Evolutionary conservation across 1,140 invertebrate species (phyloP).

Genomic region (Neotoxoptera formosana): DNA sequence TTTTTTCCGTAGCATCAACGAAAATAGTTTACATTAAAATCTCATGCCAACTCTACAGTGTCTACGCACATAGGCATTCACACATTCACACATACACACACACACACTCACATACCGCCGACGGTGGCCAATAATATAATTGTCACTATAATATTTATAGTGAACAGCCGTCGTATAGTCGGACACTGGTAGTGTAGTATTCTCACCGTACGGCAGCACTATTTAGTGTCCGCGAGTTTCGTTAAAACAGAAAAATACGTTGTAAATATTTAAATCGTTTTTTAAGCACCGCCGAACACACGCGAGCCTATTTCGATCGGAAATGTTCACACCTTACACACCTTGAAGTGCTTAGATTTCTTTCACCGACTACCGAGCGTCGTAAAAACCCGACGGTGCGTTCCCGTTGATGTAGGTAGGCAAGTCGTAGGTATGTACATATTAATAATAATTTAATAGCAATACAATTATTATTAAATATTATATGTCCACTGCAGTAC

Average conservation of each 20-base stretch:
- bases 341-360: background rate
- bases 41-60: conserved; percentile 31
- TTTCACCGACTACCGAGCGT: too few relatives aligned
- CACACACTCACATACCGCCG: background rate
- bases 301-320: too few relatives aligned
- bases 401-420: too few relatives aligned
- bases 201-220: background rate
- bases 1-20: background rate
- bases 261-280: background rate
- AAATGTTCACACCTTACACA: background rate
- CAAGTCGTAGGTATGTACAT: too few relatives aligned
- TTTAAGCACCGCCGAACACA: background rate
- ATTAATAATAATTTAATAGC: too few relatives aligned
- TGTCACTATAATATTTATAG: background rate
- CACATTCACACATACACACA: background rate
- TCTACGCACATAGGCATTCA: background rate
- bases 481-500: too few relatives aligned
- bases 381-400: too few relatives aligned
- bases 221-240: background rate
- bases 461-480: too few relatives aligned
- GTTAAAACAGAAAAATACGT: background rate
- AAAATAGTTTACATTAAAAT: conserved; percentile 39
- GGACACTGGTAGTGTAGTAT: background rate
- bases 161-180: background rate
- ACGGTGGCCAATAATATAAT: conserved; percentile 18